These are phyloP conservation scores for Sandelia bainsii DNA, from an alignment of 2,797 vertebrate genomes.

Conservation along the genomic window DNA sequence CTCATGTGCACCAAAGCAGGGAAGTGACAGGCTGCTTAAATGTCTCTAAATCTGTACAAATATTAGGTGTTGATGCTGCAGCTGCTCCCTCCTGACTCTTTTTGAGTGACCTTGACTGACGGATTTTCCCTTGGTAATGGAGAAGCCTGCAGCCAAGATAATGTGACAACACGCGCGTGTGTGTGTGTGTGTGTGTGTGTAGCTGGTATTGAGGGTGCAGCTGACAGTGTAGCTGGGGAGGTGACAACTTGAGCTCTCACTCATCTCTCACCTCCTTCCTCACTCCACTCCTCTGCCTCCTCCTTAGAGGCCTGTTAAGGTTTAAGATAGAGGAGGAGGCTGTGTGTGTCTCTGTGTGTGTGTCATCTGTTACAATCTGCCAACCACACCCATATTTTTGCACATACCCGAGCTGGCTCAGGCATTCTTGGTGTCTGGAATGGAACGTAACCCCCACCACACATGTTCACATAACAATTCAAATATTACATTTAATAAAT, in stretches of 20 bases:
- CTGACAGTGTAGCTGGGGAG: conserved; percentile 51
- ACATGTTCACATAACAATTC: background rate
- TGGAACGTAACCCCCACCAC: background rate
- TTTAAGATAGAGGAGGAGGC: conserved; percentile 10
- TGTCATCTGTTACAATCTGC: conserved; percentile 40
- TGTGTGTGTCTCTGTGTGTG: conserved; percentile 5
- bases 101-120: conserved; percentile 58
- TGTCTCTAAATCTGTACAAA: background rate
- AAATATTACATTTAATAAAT: no score
- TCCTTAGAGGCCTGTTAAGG: conserved; percentile 5
- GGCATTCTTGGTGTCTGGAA: background rate
- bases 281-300: conserved; percentile 15
- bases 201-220: conserved; percentile 39
- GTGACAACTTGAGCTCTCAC: conserved; percentile 55
- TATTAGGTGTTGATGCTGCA: conserved; percentile 4
- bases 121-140: conserved; percentile 2
- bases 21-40: background rate
- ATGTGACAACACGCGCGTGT: conserved; percentile 3
- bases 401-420: conserved; percentile 50
- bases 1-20: background rate
- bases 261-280: conserved; percentile 56
- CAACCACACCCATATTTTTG: conserved; percentile 56
- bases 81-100: conserved; percentile 30
- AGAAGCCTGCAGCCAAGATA: background rate
- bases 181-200: background rate